These are phyloP conservation scores for Hycleus cichorii DNA, from an alignment of 1,140 invertebrate species.

Conservation along the genomic window DNA sequence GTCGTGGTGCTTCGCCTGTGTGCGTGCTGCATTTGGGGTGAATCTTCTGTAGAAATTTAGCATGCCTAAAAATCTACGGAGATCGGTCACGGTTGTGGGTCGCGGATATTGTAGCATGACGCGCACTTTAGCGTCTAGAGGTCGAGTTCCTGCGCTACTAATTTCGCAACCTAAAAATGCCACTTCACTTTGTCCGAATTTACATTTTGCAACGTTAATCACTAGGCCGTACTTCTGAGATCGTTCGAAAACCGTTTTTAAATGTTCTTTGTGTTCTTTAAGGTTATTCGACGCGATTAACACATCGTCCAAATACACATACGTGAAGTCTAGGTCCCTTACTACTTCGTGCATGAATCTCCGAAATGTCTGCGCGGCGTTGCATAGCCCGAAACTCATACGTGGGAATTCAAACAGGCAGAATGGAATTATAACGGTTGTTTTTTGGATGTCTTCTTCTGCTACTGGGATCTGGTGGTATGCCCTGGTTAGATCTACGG, in stretches of 20 bases:
- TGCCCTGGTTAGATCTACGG: no score
- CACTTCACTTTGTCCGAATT: constrained; percentile 24
- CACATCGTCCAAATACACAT: constrained; percentile 38
- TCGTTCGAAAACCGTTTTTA: background rate
- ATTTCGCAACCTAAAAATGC: constrained; percentile 33
- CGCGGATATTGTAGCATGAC: constrained; percentile 21
- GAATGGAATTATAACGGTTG: constrained; percentile 37
- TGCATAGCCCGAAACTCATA: constrained; percentile 35
- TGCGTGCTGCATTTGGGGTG: constrained; percentile 28
- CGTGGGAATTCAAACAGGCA: constrained; percentile 33
- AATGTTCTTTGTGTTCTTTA: constrained; percentile 13
- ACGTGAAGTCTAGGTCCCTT: constrained; percentile 29
- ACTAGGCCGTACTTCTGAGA: background rate
- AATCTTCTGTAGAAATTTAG: constrained; percentile 34
- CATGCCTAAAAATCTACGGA: constrained; percentile 35
- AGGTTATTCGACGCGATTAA: constrained; percentile 34
- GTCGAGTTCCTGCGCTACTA: constrained; percentile 25
- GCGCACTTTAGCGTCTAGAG: constrained; percentile 14
- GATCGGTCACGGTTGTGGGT: constrained; percentile 20
- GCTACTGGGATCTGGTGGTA: constrained; percentile 8
- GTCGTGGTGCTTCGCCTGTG: constrained; percentile 22
- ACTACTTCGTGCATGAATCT: constrained; percentile 45
- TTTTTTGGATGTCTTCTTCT: constrained; percentile 35
- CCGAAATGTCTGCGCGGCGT: constrained; percentile 43
- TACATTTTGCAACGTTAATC: constrained; percentile 23